Conservation (phyloP, 2,113 vertebrate species). For the Protobothrops flavoviridis region DNA sequence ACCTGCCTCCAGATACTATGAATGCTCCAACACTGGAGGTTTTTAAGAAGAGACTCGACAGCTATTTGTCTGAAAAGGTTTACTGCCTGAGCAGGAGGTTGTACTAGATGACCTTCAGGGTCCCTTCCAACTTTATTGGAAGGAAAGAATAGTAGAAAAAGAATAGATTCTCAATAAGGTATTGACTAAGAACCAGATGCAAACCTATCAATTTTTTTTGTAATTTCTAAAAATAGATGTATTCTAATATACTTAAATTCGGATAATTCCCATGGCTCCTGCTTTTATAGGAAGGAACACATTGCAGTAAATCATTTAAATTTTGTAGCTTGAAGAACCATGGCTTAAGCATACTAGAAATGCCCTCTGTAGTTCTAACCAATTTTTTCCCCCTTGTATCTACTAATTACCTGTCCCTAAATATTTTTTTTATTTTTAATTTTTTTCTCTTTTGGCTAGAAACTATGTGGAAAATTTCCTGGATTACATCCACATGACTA, state of each 20-base stretch:
- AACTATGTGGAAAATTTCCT: slow-evolving; percentile 54
- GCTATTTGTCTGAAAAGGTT: too few relatives aligned
- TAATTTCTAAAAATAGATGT: neutral
- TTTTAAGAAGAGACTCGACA: too few relatives aligned
- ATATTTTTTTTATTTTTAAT: neutral
- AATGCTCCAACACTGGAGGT: too few relatives aligned
- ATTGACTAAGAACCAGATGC: neutral
- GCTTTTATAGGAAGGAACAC: fast-evolving
- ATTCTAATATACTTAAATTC: neutral
- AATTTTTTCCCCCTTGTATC: neutral
- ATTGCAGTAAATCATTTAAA: neutral
- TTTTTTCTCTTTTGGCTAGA: slow-evolving; percentile 45
- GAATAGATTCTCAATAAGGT: neutral
- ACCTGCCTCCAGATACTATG: too few relatives aligned
- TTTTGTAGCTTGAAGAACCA: fast-evolving
- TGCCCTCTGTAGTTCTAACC: neutral
- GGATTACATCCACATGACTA: slow-evolving; percentile 58
- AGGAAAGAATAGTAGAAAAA: neutral
- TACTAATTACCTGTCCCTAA: neutral
- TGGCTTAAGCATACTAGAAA: fast-evolving
- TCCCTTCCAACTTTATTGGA: too few relatives aligned
- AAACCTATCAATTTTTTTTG: neutral
- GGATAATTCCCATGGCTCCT: neutral
- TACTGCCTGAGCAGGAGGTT: too few relatives aligned
- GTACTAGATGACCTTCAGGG: too few relatives aligned